A percentile compares a stretch with the other conserved stretches of the same genome.
Conservation (phyloP, 2,797 vertebrate species). For the Microchirus variegatus region DNA sequence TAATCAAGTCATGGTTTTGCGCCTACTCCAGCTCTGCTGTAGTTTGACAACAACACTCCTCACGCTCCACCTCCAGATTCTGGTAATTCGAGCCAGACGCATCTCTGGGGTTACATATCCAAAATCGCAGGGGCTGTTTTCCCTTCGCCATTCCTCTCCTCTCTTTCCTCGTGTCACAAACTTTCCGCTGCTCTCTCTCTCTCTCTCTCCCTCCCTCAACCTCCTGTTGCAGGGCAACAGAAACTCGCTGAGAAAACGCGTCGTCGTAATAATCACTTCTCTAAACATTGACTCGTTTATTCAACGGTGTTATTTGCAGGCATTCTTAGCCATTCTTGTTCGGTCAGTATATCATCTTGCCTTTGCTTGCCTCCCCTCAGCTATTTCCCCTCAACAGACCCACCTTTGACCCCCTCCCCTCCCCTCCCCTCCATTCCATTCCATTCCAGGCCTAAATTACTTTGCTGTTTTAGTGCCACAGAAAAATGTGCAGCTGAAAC, state of each 20-base stretch:
- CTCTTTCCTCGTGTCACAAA: slow-evolving; percentile 59
- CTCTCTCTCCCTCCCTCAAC: slow-evolving; percentile 14
- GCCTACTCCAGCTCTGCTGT: slow-evolving; percentile 51
- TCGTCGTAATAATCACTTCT: slow-evolving; percentile 25
- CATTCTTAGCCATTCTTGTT: slow-evolving; percentile 11
- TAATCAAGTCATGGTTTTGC: slow-evolving; percentile 38
- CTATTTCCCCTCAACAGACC: slow-evolving; percentile 64
- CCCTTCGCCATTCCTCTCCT: slow-evolving; percentile 67
- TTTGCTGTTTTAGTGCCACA: slow-evolving; percentile 47
- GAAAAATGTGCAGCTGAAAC: slow-evolving; percentile 43
- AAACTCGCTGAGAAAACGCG: slow-evolving; percentile 35
- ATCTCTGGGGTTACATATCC: slow-evolving; percentile 78
- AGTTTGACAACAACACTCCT: slow-evolving; percentile 63
- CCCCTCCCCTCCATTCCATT: slow-evolving; percentile 61
- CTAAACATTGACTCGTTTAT: slow-evolving; percentile 21
- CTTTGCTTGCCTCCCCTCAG: slow-evolving; percentile 54
- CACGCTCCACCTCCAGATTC: slow-evolving; percentile 77
- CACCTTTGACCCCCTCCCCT: slow-evolving; percentile 74
- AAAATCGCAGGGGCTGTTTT: slow-evolving; percentile 83
- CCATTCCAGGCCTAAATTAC: slow-evolving; percentile 73
- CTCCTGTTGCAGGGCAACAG: slow-evolving; percentile 43
- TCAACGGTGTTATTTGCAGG: slow-evolving; percentile 5
- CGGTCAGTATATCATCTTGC: slow-evolving; percentile 30
- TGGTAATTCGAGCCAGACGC: slow-evolving; percentile 81
- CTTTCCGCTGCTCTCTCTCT: slow-evolving; percentile 49